Evolutionary conservation across 1,140 invertebrate species (phyloP).

Genomic region (Diorhabda elongata): DNA sequence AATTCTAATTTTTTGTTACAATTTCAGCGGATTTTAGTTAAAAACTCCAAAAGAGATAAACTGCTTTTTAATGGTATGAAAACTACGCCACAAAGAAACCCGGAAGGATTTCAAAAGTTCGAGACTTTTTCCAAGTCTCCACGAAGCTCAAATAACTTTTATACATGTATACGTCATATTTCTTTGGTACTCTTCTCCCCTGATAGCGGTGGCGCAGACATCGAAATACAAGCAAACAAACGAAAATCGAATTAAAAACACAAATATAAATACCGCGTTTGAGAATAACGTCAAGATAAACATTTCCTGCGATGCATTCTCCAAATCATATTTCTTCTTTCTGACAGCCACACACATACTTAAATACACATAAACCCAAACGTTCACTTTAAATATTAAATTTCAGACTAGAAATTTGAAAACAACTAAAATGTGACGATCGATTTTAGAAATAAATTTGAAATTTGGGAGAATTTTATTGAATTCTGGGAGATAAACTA

Average conservation of each 20-base stretch:
- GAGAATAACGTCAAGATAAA: neutral
- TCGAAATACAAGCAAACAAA: conserved; percentile 2
- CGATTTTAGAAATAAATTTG: neutral
- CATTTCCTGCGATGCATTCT: neutral
- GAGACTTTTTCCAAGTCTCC: neutral
- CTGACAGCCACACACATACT: conserved; percentile 1
- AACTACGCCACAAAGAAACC: too few species aligned
- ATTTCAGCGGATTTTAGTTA: too few species aligned
- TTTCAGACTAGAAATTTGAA: neutral
- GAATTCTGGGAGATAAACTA: neutral
- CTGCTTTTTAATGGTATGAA: too few species aligned
- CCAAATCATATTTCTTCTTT: conserved; percentile 1
- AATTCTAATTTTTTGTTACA: too few species aligned
- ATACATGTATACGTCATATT: neutral
- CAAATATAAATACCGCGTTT: conserved; percentile 2
- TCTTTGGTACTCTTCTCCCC: neutral
- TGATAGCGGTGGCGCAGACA: neutral
- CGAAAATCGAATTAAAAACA: conserved; percentile 1
- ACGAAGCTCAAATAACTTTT: neutral
- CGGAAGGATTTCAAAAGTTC: too few species aligned
- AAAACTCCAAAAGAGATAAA: too few species aligned
- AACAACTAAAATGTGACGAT: too few species aligned
- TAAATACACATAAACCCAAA: neutral
- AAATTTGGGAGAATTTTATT: neutral
- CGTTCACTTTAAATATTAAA: conserved; percentile 3